These are phyloP conservation scores for Galerucella nymphaeae DNA, from an alignment of 2,888 invertebrate genomes.

Conservation along the genomic window DNA sequence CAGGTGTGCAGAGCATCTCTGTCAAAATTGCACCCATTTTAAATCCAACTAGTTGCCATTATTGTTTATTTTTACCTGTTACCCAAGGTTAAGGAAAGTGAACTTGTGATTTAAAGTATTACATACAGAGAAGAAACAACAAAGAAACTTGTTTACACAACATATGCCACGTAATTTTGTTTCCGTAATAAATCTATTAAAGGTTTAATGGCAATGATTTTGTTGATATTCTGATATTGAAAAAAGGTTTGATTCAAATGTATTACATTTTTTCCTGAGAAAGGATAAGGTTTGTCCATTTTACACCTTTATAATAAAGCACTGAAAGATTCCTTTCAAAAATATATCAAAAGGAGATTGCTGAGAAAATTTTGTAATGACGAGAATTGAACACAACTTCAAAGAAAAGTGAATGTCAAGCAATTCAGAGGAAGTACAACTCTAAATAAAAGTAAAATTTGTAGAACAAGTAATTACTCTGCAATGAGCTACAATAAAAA, in stretches of 20 bases:
- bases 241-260: neutral
- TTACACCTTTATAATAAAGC: too few species aligned
- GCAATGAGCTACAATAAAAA: too few species aligned
- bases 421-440: too few species aligned
- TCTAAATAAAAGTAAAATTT: too few species aligned
- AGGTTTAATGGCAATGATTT: neutral
- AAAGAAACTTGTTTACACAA: conserved; percentile 5
- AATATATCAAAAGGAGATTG: too few species aligned
- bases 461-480: too few species aligned
- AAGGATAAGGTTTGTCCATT: too few species aligned
- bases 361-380: too few species aligned
- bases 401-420: too few species aligned
- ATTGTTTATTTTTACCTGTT: conserved; percentile 25
- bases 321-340: too few species aligned
- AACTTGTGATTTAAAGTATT: conserved; percentile 6
- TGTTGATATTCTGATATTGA: neutral
- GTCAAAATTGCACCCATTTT: conserved; percentile 37
- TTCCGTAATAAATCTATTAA: neutral
- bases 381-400: too few species aligned
- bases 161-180: neutral
- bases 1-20: conserved; percentile 39
- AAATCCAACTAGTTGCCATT: conserved; percentile 28
- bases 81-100: conserved; percentile 7
- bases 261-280: neutral
- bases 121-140: neutral